phyloP scores from a whole-genome alignment of 2,888 invertebrate species.

The Fissipunctia ypsillon region DNA sequence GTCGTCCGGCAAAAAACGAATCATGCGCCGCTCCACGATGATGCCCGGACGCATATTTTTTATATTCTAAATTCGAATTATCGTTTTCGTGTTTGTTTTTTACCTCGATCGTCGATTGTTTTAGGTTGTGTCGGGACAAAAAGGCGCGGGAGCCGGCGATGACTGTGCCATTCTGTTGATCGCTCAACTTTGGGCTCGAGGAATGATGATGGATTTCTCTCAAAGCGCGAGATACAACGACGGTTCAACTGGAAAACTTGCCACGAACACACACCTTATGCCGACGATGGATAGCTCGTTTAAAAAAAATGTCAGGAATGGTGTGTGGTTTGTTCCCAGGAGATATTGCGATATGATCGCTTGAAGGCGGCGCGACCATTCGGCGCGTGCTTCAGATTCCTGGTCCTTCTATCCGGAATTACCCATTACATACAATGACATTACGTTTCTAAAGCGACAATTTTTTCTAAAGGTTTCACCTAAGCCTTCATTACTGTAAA shows the following conservation, averaged over 20 bases:
- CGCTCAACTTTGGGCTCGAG: slow-evolving; percentile 67
- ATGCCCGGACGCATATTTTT: slow-evolving; percentile 84
- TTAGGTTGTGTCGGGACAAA: slow-evolving; percentile 80
- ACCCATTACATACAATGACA: slow-evolving; percentile 89
- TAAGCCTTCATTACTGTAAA: slow-evolving; percentile 87
- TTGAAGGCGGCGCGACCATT: slow-evolving; percentile 79
- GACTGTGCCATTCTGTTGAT: slow-evolving; percentile 82
- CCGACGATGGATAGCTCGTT: slow-evolving; percentile 74
- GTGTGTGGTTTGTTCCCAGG: slow-evolving; percentile 77
- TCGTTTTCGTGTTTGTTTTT: slow-evolving; percentile 82
- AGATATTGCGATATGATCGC: slow-evolving; percentile 88
- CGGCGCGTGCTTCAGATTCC: slow-evolving; percentile 89
- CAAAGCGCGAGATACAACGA: slow-evolving; percentile 75
- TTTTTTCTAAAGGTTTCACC: slow-evolving; percentile 78
- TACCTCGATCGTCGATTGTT: slow-evolving; percentile 84
- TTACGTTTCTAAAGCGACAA: slow-evolving; percentile 83
- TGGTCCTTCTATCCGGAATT: slow-evolving; percentile 80
- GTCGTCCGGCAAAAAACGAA: slow-evolving; percentile 85
- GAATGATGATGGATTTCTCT: slow-evolving; percentile 70
- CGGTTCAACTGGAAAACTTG: slow-evolving; percentile 63
- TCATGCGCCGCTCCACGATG: slow-evolving; percentile 77
- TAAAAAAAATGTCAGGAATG: slow-evolving; percentile 71
- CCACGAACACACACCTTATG: slow-evolving; percentile 70
- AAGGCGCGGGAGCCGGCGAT: slow-evolving; percentile 84
- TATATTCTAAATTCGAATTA: slow-evolving; percentile 84